These are phyloP conservation scores for Entomobrya proxima DNA, from an alignment of 2,888 invertebrate species.

Conservation along the genomic window DNA sequence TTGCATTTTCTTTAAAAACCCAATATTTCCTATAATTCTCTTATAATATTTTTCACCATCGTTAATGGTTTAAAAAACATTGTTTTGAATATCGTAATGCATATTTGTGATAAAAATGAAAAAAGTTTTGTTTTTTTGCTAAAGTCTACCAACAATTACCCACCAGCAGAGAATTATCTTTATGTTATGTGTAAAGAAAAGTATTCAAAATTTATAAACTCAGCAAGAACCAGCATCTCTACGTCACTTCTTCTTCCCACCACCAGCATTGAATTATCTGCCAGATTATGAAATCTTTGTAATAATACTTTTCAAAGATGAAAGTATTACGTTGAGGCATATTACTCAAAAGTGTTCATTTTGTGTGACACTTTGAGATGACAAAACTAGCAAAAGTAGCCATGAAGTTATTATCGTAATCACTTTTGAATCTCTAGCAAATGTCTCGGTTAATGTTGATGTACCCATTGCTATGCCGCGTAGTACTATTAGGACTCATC, in stretches of 20 bases:
- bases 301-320: neutral
- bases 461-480: too few relatives aligned
- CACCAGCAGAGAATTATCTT: neutral
- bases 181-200: constrained; percentile 5
- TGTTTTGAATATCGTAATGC: too few relatives aligned
- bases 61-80: too few relatives aligned
- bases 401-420: constrained; percentile 6
- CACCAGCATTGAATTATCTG: constrained; percentile 16
- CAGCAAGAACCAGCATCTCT: too few relatives aligned
- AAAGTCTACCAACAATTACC: too few relatives aligned
- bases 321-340: neutral
- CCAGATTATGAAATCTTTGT: neutral
- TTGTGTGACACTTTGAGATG: neutral
- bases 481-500: neutral
- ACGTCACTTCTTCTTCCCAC: too few relatives aligned
- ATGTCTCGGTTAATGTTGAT: constrained; percentile 31
- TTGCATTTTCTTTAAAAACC: too few relatives aligned
- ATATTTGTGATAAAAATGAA: too few relatives aligned
- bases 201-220: neutral
- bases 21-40: too few relatives aligned
- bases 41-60: too few relatives aligned
- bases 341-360: constrained; percentile 22
- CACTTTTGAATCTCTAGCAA: neutral
- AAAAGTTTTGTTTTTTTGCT: too few relatives aligned
- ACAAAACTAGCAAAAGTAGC: neutral